Conservation (phyloP, 1,140 invertebrate species). For the Cecropterus lyciades region DNA sequence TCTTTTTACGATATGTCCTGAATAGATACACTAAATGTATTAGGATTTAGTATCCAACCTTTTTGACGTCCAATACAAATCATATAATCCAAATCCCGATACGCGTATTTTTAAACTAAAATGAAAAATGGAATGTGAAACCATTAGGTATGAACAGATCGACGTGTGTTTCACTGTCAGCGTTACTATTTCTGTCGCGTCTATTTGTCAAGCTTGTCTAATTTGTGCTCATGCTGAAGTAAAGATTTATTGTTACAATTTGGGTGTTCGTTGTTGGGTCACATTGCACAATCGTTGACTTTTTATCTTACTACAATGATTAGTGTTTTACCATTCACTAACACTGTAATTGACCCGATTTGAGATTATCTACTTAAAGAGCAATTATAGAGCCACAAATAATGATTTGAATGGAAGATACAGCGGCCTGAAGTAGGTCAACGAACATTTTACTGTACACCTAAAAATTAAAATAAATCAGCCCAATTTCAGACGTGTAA, state of each 20-base stretch:
- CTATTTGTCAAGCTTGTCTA: conserved; percentile 79
- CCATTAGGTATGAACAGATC: conserved; percentile 71
- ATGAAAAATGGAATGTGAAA: conserved; percentile 80
- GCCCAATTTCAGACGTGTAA: neutral
- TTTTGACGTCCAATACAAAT: too few relatives aligned
- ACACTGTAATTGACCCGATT: too few relatives aligned
- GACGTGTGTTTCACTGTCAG: conserved; percentile 76
- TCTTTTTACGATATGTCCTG: too few relatives aligned
- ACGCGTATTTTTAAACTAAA: conserved; percentile 68
- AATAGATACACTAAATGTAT: too few relatives aligned
- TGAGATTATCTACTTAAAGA: too few relatives aligned
- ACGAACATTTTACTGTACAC: neutral
- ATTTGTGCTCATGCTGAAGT: conserved; percentile 75
- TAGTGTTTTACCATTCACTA: neutral
- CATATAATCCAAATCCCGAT: conserved; percentile 45
- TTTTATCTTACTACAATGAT: conserved; percentile 1
- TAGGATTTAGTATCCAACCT: too few relatives aligned
- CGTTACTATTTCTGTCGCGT: conserved; percentile 68
- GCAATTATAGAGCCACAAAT: too few relatives aligned
- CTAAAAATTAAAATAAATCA: conserved; percentile 1
- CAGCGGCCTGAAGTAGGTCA: too few relatives aligned
- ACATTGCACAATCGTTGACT: conserved; percentile 34
- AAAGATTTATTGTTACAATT: conserved; percentile 71
- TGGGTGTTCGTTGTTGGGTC: conserved; percentile 28
- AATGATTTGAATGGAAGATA: too few relatives aligned